phyloP scores from a whole-genome alignment of 92 coral and sea anemone species.

The Siderastrea siderea region DNA sequence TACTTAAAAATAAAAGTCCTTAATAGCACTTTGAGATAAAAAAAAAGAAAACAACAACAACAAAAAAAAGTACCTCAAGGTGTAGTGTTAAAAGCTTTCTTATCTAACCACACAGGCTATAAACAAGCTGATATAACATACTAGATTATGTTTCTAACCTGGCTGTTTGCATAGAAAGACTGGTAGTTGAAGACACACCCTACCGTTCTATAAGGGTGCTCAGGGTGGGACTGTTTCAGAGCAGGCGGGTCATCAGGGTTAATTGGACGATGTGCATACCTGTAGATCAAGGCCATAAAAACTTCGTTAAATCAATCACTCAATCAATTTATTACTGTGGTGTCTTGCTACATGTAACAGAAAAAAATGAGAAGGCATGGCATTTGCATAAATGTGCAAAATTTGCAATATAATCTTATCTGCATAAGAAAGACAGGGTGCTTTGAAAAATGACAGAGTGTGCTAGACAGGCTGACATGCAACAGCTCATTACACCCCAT shows the following conservation, averaged over 20 bases:
- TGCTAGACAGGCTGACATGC: too few species aligned
- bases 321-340: too few species aligned
- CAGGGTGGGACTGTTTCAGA: constrained; percentile 80
- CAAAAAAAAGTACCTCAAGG: too few species aligned
- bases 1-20: too few species aligned
- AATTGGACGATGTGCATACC: constrained; percentile 88
- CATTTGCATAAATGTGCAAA: not conserved
- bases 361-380: not conserved
- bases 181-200: constrained; percentile 97
- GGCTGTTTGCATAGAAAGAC: constrained; percentile 95
- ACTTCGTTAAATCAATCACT: too few species aligned
- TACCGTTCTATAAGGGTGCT: constrained; percentile 93
- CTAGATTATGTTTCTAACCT: constrained; percentile 51
- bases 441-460: not conserved
- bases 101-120: not conserved
- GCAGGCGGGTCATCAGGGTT: constrained; percentile 98
- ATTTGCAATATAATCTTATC: not conserved
- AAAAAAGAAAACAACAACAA: too few species aligned
- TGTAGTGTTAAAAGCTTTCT: too few species aligned
- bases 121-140: not conserved
- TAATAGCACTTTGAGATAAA: too few species aligned
- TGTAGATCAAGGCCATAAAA: constrained; percentile 12
- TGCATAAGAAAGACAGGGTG: not conserved
- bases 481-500: too few species aligned
- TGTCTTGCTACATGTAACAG: too few species aligned